Percentiles rank a stretch among this genome's conserved stretches.
These are phyloP conservation scores for Byasa hedistus DNA, from an alignment of 2,888 invertebrate genomes.

Conservation along the genomic window DNA sequence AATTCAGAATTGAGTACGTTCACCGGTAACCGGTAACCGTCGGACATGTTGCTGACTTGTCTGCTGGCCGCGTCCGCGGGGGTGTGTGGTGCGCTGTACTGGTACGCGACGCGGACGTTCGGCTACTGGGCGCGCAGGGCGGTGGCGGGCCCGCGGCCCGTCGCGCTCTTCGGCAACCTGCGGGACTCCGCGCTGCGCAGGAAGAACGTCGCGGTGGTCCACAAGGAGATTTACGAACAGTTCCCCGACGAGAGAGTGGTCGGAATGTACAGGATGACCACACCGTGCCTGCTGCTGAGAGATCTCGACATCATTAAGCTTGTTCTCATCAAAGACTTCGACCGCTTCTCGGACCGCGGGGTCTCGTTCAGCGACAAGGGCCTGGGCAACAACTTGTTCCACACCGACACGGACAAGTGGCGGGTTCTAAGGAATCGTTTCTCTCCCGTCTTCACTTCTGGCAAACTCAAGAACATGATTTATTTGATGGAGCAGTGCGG, in stretches of 20 bases:
- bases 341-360: constrained; percentile 51
- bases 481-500: constrained; percentile 46
- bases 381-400: constrained; percentile 52
- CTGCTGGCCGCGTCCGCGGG: not conserved
- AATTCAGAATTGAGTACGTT: too few relatives aligned
- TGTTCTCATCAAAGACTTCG: constrained; percentile 56
- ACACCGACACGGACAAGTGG: constrained; percentile 53
- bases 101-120: constrained; percentile 31
- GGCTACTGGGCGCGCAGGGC: constrained; percentile 52
- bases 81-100: not conserved
- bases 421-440: constrained; percentile 46
- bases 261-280: constrained; percentile 52
- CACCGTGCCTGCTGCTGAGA: constrained; percentile 48
- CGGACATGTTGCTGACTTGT: not conserved
- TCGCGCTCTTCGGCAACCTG: constrained; percentile 49
- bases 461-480: constrained; percentile 58
- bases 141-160: constrained; percentile 45
- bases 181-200: constrained; percentile 41
- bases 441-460: constrained; percentile 55
- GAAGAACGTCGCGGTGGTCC: constrained; percentile 38
- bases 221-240: constrained; percentile 44
- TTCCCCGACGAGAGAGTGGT: constrained; percentile 55
- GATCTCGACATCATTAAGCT: constrained; percentile 56
- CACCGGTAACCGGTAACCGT: too few relatives aligned
- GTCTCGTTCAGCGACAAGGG: constrained; percentile 48